Base-by-base conservation (phyloP, 92 coral and sea anemone genomes). In the Metridium senile region DNA sequence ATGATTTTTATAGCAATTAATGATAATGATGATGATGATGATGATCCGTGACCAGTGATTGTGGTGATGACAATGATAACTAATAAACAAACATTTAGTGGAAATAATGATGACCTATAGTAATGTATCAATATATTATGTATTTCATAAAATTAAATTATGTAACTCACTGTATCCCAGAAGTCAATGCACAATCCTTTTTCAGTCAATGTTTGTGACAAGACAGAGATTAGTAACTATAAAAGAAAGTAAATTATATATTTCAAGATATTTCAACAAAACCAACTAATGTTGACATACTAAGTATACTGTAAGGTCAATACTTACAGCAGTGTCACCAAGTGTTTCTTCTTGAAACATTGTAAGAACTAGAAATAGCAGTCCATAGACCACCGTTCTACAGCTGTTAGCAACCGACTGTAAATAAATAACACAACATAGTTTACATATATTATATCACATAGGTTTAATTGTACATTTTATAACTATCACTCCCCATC, bases 311-410 rank as follows among this genome's bases (percentile, higher is more conserved):
- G 6, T 39, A 6, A 39, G 49, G 49, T 4, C 49, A 39, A 59
- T 59, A 16, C 61, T 26, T 84, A 92, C 99, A 86, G 76, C 81
- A 19, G 88, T 74, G 30, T 92, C 92, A 27, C 99, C 99, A 26
- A 96, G 81, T 9, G 97, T 89, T 68, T 90, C 94, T 68, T 96
- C 97, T 64, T 93, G 91, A 70, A 96, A 96, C 30, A 92, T 81
- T 18, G 96, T 84, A 30, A 96, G 78, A 17, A 92, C 97, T n/a
- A 89, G 70, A 19, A 89, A 93, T 81, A 96, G 54, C 58, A 96
- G 71, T 26, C 86, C 89, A 84, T 92, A 96, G 28, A 96, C 54
- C 32, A 93, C 85, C 71, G 87, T 87, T 74, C 79, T 96, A 71
- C 87, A 82, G 13, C 88, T 86, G 70, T 71, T 92, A 27, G 93